Evolutionary conservation across 1,140 invertebrate species (phyloP).

Genomic region (Neodiprion virginianus): DNA sequence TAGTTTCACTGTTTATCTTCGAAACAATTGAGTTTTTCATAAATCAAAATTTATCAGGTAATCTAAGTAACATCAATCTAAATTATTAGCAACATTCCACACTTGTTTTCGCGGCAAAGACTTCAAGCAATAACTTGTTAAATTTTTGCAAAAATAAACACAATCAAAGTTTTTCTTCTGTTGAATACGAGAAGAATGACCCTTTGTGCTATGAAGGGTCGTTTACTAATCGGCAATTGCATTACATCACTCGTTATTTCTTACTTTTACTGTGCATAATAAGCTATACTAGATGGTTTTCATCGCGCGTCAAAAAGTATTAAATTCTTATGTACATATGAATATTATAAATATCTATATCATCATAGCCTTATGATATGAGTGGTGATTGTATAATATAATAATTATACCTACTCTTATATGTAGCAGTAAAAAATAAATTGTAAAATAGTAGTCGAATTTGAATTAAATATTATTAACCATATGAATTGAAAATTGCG

Average conservation of each 20-base stretch:
- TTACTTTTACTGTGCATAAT: slow-evolving; percentile 1
- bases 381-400: slow-evolving; percentile 38
- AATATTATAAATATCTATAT: background rate
- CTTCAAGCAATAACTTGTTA: background rate
- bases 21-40: background rate
- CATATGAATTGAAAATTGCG: slow-evolving; percentile 17
- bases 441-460: background rate
- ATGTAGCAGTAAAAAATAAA: slow-evolving; percentile 18
- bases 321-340: slow-evolving; percentile 8
- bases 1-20: background rate
- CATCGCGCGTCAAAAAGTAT: background rate
- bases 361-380: background rate
- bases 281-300: slow-evolving; percentile 3
- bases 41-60: background rate
- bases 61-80: background rate
- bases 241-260: background rate
- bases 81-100: background rate
- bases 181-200: background rate
- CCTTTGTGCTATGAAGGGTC: background rate
- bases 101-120: background rate
- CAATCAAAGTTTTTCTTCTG: background rate
- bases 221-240: background rate
- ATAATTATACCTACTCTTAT: slow-evolving; percentile 32
- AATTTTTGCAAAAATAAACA: slow-evolving; percentile 1
- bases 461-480: background rate